Conservation (phyloP, 2,113 vertebrate genomes). For the Haemorhous mexicanus region DNA sequence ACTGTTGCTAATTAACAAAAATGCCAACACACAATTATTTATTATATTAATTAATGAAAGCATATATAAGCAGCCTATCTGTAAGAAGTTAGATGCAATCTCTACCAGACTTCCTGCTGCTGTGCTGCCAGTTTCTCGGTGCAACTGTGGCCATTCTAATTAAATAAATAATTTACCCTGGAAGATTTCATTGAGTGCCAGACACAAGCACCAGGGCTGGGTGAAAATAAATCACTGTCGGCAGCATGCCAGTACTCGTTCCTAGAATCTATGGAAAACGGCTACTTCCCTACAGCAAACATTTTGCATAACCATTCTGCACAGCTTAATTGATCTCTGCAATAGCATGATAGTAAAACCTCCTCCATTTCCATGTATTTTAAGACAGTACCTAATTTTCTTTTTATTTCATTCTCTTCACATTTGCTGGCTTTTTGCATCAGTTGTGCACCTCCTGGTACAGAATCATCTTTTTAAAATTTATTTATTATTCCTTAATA, state of each 20-base stretch:
- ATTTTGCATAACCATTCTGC: not conserved
- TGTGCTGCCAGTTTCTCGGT: not conserved
- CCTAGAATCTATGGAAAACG: not conserved
- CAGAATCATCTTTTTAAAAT: not conserved
- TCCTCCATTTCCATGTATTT: not conserved
- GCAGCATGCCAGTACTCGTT: not conserved
- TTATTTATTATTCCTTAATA: not conserved
- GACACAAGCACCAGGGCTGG: not conserved
- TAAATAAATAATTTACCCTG: constrained; percentile 53
- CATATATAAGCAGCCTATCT: not conserved
- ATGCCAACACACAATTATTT: not conserved
- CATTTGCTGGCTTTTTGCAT: not conserved
- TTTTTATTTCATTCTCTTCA: not conserved
- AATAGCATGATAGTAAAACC: not conserved
- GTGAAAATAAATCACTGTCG: constrained; percentile 38
- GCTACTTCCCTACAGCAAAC: not conserved
- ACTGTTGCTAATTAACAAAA: constrained; percentile 2
- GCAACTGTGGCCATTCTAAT: not conserved
- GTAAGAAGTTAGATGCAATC: constrained; percentile 1
- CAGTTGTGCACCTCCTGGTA: not conserved
- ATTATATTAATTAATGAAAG: constrained; percentile 16
- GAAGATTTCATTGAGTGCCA: constrained; percentile 25
- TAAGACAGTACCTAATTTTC: not conserved
- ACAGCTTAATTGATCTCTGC: not conserved
- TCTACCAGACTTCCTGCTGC: constrained; percentile 15